Evolutionary conservation across 2,113 vertebrate species (phyloP).

Genomic region (zebrafish (Danio rerio)): GRCz12tu NC_133195.1:41292501-41293000

Average conservation of each 20-base stretch:
- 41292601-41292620: constrained; percentile 31
- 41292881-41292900: constrained; percentile 33
- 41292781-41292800: constrained; percentile 12
- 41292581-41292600: constrained; percentile 34
- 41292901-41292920: constrained; percentile 38
- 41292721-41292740: neutral
- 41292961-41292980: neutral
- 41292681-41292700: neutral
- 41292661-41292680: constrained; percentile 7
- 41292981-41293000: neutral
- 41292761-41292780: constrained; percentile 15
- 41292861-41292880: constrained; percentile 45
- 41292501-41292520: neutral
- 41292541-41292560: constrained; percentile 43
- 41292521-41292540: neutral
- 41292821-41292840: constrained; percentile 34
- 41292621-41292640: constrained; percentile 14
- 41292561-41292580: constrained; percentile 21
- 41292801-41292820: constrained; percentile 40
- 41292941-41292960: constrained; percentile 34
- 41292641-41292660: constrained; percentile 22
- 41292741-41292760: neutral
- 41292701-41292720: constrained; percentile 25
- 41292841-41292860: constrained; percentile 35
- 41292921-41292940: constrained; percentile 43